Base-by-base conservation (phyloP, 2,113 vertebrate genomes). In the Bothrops jararaca region DNA sequence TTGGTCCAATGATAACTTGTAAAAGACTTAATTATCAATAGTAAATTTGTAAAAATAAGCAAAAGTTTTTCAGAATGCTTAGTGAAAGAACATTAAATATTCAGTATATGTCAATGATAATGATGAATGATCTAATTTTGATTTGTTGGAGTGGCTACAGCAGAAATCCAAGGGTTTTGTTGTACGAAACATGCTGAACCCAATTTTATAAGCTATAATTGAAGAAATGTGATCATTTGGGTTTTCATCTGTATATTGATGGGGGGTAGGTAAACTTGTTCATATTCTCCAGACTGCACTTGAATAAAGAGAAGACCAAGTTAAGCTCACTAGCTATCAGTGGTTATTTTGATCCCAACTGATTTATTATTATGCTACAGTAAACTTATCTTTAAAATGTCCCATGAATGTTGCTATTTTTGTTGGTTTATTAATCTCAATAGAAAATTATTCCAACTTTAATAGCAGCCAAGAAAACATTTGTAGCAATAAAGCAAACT, bases 1-100 rank as follows among this genome's bases (percentile, higher is more conserved):
- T n/a, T 50, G 87, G 52, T 23, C 18, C 48, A 5, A 87, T 87
- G 45, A 87, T 57, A 52, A 91, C 87, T 50, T 50, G 18, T 85
- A 86, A 60, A 86, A 23, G 20, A 29, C 20, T 91, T 91, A 60
- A 91, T 87, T 87, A n/a, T 86, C 91, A 50, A 86, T 64, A 86
- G 20, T 60, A 87, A 50, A 87, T 91, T 24, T 64, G 57, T 39
- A 85, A 60, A 64, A n/a, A 34, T 91, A 91, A 86, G 18, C 48
- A 60, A 48, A 60, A 13, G 26, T 86, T 86, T 29, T 60, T 60
- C 34, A 15, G 56, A 57, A 58, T 91, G 56, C 54, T 58, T 58
- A 48, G 12, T n/a, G 20, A 42, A 91, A 60, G 26, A 60, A 56
- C 10, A 86, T 86, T 60, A 58, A 91, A 26, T 20, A 86, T 91